Base-by-base conservation (phyloP, 92 coral and sea anemone species). In the Anthopleura xanthogrammica region DNA sequence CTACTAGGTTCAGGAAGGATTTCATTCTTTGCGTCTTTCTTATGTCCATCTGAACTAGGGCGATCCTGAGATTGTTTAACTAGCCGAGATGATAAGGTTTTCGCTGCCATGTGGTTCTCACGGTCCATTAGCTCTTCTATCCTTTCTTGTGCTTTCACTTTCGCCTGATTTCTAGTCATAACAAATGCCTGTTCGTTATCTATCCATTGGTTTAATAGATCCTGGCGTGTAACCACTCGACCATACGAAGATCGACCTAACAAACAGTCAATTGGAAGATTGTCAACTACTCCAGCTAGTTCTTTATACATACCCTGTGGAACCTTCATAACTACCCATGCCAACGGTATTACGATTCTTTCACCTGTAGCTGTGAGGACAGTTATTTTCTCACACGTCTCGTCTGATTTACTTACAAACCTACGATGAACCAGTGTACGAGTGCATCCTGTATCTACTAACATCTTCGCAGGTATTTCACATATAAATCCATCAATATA, bases 231-330 rank as follows among this genome's bases (percentile, higher is more conserved):
- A 9, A 85, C 41, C 4, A 85, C 58, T 64, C 68, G 73, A 2
- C 87, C 89, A 79, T 82, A 85, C 19, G 89, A 86, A 24, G 92
- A 89, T 29, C 92, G 79, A 46, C 89, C 92, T 39, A 89, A 56
- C 36, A 89, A 75, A 82, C 89, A 89, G 77, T 86, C 92, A 41
- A 85, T 76, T 19, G 90, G 90, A 5, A 87, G 77, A 71, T 83
- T 87, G 36, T 78, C 60, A 24, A 73, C 72, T n/a, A 85, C 78
- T 20, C 88, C 88, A 8, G 77, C 88, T 54, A 85, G 71, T 64
- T 85, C 88, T 52, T 50, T 82, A 75, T 72, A 75, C 79, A 3
- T 82, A 9, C 85, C 85, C 19, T 72, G 46, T 20, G 24, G 68
- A 43, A 78, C 80, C 76, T 74, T 39, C 29, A 78, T 85, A 19